Evolutionary conservation across 1,140 invertebrate genomes (phyloP).

Genomic region (Drosophila repleta): DNA sequence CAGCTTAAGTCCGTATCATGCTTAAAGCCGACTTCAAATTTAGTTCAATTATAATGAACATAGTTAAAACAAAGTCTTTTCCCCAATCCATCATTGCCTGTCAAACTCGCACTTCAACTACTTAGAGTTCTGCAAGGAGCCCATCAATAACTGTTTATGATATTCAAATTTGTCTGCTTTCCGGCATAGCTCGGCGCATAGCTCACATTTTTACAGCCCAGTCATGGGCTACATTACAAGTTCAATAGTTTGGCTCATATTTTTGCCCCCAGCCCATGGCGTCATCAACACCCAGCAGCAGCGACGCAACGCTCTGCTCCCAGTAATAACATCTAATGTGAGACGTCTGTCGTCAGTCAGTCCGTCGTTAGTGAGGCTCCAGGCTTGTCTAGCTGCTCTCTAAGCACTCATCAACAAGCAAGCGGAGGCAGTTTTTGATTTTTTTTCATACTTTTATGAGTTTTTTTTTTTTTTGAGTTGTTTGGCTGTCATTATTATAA

Average conservation of each 20-base stretch:
- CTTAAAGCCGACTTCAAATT: background rate
- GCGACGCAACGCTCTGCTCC: background rate
- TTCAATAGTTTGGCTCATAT: slow-evolving; percentile 68
- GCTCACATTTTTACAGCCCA: slow-evolving; percentile 25
- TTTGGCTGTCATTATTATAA: slow-evolving; percentile 71
- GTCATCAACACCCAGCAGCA: slow-evolving; percentile 50
- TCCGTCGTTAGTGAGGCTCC: slow-evolving; percentile 1
- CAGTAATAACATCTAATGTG: slow-evolving; percentile 63
- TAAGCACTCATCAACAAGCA: slow-evolving; percentile 55
- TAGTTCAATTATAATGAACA: background rate
- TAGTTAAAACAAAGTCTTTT: background rate
- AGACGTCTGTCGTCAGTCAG: slow-evolving; percentile 25
- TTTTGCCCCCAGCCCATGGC: slow-evolving; percentile 43
- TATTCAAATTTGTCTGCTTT: slow-evolving; percentile 8
- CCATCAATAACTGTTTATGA: slow-evolving; percentile 21
- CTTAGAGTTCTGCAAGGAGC: background rate
- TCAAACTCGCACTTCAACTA: slow-evolving; percentile 5
- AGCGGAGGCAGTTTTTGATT: slow-evolving; percentile 24
- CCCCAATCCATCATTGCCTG: slow-evolving; percentile 2
- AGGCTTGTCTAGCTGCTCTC: slow-evolving; percentile 35
- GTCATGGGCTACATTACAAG: slow-evolving; percentile 35
- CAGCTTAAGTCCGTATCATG: too few relatives aligned
- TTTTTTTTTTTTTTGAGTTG: slow-evolving; percentile 45
- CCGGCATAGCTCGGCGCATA: background rate
- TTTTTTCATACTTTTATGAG: background rate